Evolutionary conservation across 2,888 invertebrate species (phyloP).

Genomic region (Megaustenia siamemsis): DNA sequence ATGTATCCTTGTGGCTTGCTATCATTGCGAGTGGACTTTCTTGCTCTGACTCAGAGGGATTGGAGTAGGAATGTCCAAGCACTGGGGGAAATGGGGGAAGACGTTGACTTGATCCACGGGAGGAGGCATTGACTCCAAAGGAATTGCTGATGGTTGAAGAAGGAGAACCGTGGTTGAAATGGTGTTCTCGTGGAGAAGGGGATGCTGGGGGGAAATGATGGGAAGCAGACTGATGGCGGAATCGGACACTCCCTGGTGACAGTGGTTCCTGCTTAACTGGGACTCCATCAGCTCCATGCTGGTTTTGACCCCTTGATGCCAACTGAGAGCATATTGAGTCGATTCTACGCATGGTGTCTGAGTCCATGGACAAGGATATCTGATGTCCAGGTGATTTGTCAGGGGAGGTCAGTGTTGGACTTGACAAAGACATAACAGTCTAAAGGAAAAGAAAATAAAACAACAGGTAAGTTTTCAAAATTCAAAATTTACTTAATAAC

Average conservation of each 20-base stretch:
- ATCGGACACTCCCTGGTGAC: constrained; percentile 55
- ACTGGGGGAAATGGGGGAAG: constrained; percentile 49
- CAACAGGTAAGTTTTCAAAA: not conserved
- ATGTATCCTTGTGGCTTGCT: constrained; percentile 43
- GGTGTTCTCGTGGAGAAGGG: constrained; percentile 41
- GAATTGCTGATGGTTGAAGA: constrained; percentile 53
- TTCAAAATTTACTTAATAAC: not conserved
- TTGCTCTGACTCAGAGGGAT: constrained; percentile 47
- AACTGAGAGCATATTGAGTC: constrained; percentile 70
- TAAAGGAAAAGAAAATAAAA: not conserved
- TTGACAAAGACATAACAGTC: constrained; percentile 49
- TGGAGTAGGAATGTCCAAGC: constrained; percentile 45
- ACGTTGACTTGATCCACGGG: constrained; percentile 46
- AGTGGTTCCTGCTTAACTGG: constrained; percentile 60
- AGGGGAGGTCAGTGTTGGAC: constrained; percentile 51
- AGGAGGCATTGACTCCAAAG: constrained; percentile 30
- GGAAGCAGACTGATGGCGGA: constrained; percentile 18
- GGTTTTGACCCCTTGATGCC: constrained; percentile 57
- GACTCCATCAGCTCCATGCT: not conserved
- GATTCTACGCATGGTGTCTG: constrained; percentile 62
- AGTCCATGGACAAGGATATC: constrained; percentile 42
- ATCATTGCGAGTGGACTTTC: constrained; percentile 40
- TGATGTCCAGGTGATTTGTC: constrained; percentile 51
- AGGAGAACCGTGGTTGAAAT: constrained; percentile 53
- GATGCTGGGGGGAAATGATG: constrained; percentile 45